These are phyloP conservation scores for Urechis unicinctus DNA, from an alignment of 2,888 invertebrate genomes.

Conservation along the genomic window DNA sequence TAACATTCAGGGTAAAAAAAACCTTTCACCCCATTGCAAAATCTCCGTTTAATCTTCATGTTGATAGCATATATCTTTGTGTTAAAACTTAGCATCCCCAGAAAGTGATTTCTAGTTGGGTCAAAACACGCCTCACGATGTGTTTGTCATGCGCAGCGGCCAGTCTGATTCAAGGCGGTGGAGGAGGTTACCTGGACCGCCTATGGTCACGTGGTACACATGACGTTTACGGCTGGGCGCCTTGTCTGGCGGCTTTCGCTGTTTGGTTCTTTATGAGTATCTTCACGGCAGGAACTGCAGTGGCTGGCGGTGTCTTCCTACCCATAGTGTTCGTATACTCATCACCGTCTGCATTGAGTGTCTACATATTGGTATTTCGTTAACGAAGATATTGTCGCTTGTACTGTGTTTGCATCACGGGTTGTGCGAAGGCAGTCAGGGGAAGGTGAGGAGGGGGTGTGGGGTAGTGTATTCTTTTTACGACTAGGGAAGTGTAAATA, in stretches of 20 bases:
- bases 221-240: constrained; percentile 25
- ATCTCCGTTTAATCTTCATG: too few relatives aligned
- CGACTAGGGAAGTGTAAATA: too few relatives aligned
- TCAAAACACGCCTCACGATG: too few relatives aligned
- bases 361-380: not conserved
- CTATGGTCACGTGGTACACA: constrained; percentile 34
- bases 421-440: too few relatives aligned
- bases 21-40: too few relatives aligned
- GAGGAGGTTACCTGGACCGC: constrained; percentile 32
- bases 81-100: too few relatives aligned
- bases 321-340: constrained; percentile 20
- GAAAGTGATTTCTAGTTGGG: too few relatives aligned
- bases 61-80: too few relatives aligned
- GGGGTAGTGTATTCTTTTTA: constrained; percentile 1
- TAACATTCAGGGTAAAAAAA: too few relatives aligned
- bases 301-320: constrained; percentile 23
- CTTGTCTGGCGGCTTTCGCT: constrained; percentile 12
- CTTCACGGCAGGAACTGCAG: constrained; percentile 20
- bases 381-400: not conserved
- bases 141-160: too few relatives aligned
- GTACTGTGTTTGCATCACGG: not conserved
- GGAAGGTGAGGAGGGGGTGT: too few relatives aligned
- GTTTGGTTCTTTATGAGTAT: constrained; percentile 20
- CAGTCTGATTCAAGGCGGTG: constrained; percentile 25
- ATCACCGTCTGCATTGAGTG: not conserved